Evolutionary conservation across 2,888 invertebrate genomes (phyloP).

Genomic region (Dicyrtoma fusca): DNA sequence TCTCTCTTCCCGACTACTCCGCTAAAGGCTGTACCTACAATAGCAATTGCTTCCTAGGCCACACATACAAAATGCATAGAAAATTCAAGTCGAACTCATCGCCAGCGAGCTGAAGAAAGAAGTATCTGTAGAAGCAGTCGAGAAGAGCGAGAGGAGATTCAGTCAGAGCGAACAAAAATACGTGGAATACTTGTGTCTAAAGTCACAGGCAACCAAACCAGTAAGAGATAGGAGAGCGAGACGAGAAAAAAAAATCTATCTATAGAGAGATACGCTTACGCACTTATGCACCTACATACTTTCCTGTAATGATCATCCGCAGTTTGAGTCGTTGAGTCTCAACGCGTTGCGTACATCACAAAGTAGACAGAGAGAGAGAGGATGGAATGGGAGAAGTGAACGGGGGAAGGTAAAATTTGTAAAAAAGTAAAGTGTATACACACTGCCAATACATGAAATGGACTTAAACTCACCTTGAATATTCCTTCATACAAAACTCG

Average conservation of each 20-base stretch:
- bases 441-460: background rate
- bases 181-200: too few relatives aligned
- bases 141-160: conserved; percentile 3
- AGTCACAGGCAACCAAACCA: too few relatives aligned
- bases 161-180: background rate
- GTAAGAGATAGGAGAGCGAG: background rate
- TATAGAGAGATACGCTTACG: background rate
- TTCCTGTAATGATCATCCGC: conserved; percentile 20
- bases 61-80: background rate
- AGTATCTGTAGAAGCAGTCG: too few relatives aligned
- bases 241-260: background rate
- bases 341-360: conserved; percentile 11
- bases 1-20: background rate
- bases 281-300: conserved; percentile 17
- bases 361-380: background rate
- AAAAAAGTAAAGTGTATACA: background rate
- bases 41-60: background rate
- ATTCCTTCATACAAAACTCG: conserved; percentile 28
- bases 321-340: conserved; percentile 8
- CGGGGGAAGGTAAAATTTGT: background rate
- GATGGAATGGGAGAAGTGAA: too few relatives aligned
- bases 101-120: too few relatives aligned
- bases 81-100: background rate
- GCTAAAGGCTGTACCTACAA: background rate
- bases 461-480: conserved; percentile 30